Evolutionary conservation across 2,888 invertebrate species (phyloP).

Genomic region (Clusia tigrina): DNA sequence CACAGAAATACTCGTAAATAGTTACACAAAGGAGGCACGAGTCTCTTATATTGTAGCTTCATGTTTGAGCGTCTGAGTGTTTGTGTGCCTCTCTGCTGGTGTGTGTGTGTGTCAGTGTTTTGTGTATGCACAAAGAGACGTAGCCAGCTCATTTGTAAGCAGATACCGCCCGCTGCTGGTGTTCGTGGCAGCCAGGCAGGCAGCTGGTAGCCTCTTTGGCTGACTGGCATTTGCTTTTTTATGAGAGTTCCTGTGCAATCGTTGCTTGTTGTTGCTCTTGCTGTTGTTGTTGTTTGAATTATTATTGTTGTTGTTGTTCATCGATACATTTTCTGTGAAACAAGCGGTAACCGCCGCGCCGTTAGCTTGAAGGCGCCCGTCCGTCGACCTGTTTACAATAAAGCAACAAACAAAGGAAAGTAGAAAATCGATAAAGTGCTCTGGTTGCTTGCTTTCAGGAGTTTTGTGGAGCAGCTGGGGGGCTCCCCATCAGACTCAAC

Average conservation of each 20-base stretch:
- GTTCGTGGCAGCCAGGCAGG: too few relatives aligned
- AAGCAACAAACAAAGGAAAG: not conserved
- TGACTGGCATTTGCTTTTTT: too few relatives aligned
- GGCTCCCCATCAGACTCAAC: too few relatives aligned
- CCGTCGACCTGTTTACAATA: not conserved
- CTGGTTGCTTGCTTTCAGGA: not conserved
- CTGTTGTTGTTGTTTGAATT: not conserved
- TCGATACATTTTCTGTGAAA: not conserved
- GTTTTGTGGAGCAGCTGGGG: too few relatives aligned
- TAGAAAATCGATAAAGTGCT: slow-evolving; percentile 4
- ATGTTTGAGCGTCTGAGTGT: too few relatives aligned
- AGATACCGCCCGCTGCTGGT: too few relatives aligned
- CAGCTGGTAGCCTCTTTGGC: too few relatives aligned
- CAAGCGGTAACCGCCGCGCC: not conserved
- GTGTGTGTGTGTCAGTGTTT: too few relatives aligned
- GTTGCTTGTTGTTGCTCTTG: slow-evolving; percentile 23
- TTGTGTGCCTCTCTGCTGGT: too few relatives aligned
- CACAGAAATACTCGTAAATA: too few relatives aligned
- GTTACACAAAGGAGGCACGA: too few relatives aligned
- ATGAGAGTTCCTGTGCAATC: not conserved
- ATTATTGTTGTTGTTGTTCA: slow-evolving; percentile 17
- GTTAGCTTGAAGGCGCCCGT: not conserved
- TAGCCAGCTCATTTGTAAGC: not conserved
- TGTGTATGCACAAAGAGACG: slow-evolving; percentile 5
- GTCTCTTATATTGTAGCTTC: too few relatives aligned